Conservation (phyloP, 2,888 invertebrate species). For the Caenorhabditis imperialis region DNA sequence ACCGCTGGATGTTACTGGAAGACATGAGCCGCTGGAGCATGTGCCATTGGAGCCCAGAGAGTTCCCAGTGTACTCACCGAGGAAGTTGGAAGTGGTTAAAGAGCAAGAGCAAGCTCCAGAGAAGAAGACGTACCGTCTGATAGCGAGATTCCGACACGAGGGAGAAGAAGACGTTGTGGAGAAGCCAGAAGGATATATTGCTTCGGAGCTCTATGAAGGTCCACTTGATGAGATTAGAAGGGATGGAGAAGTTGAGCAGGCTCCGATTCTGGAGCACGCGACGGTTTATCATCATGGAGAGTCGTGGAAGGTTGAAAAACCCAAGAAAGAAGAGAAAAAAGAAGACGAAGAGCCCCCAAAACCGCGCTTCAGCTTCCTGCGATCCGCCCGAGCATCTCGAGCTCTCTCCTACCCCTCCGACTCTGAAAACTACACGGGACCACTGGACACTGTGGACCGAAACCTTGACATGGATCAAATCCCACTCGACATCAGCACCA, state of each 20-base stretch:
- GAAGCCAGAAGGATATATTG: constrained; percentile 37
- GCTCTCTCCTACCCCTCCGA: constrained; percentile 22
- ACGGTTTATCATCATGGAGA: constrained; percentile 55
- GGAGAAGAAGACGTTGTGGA: constrained; percentile 60
- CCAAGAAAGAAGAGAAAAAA: constrained; percentile 9
- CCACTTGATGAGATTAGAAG: constrained; percentile 32
- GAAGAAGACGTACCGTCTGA: constrained; percentile 21
- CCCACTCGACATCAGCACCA: constrained; percentile 12
- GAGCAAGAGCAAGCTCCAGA: neutral
- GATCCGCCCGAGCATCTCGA: constrained; percentile 3
- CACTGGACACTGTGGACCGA: constrained; percentile 26
- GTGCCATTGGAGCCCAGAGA: constrained; percentile 26
- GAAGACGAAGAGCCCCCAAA: constrained; percentile 9
- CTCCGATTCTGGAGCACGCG: constrained; percentile 27
- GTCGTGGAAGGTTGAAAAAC: constrained; percentile 28
- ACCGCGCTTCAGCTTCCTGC: constrained; percentile 33
- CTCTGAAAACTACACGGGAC: constrained; percentile 33
- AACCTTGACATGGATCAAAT: constrained; percentile 43
- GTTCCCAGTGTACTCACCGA: constrained; percentile 29
- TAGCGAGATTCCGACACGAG: constrained; percentile 54
- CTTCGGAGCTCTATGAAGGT: constrained; percentile 19
- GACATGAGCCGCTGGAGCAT: constrained; percentile 34
- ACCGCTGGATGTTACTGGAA: constrained; percentile 30
- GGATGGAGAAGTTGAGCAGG: constrained; percentile 21
- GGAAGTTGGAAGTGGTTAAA: neutral